Conservation (phyloP, 2,888 invertebrate genomes). For the Chymomyza caudatula region DNA sequence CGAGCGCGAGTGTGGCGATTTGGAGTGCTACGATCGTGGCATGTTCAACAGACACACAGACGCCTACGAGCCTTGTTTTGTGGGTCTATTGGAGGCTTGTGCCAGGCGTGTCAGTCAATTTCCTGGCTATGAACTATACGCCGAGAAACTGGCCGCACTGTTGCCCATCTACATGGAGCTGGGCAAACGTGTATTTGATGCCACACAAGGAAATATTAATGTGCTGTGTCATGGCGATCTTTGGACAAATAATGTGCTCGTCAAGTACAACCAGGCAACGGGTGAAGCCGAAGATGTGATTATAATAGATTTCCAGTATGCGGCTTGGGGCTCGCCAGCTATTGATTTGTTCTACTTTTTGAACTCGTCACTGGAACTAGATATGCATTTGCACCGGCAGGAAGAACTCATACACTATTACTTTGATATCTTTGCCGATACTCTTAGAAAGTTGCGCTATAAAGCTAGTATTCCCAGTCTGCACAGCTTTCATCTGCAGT, state of each 20-base stretch:
- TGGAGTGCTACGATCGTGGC: constrained; percentile 73
- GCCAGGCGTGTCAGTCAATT: constrained; percentile 61
- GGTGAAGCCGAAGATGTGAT: constrained; percentile 68
- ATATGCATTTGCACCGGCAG: constrained; percentile 67
- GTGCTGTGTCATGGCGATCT: constrained; percentile 76
- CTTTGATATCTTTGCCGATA: constrained; percentile 58
- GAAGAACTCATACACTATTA: constrained; percentile 74
- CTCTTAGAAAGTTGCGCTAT: constrained; percentile 63
- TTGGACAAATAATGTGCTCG: constrained; percentile 77
- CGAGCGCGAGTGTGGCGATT: constrained; percentile 63
- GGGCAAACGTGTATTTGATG: constrained; percentile 70
- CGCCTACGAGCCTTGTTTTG: constrained; percentile 67
- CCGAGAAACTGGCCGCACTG: constrained; percentile 64
- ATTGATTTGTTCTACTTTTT: constrained; percentile 76
- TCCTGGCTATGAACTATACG: constrained; percentile 67
- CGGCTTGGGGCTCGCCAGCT: constrained; percentile 77
- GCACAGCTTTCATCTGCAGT: constrained; percentile 67
- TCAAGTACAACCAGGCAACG: constrained; percentile 63
- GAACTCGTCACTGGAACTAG: constrained; percentile 73
- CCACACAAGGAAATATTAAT: constrained; percentile 62
- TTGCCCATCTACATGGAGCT: constrained; percentile 71
- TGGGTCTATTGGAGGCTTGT: constrained; percentile 71
- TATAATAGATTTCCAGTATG: constrained; percentile 76
- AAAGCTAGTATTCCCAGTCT: constrained; percentile 70
- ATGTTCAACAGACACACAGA: constrained; percentile 76